Conservation (phyloP, 2,113 vertebrate species). For the Manacus vitellinus region DNA sequence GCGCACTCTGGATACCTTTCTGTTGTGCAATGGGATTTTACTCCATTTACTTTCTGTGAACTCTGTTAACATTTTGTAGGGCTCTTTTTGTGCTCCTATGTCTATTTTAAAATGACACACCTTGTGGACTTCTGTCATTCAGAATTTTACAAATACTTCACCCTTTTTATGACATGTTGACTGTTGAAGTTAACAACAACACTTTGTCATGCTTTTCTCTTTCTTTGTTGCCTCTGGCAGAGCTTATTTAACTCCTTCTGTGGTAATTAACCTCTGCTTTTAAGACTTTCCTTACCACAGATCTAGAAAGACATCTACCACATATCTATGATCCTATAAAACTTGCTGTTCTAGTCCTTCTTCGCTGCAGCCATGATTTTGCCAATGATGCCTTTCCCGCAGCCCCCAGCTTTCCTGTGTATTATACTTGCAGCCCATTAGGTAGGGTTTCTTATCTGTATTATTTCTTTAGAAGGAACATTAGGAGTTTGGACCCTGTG, state of each 20-base stretch:
- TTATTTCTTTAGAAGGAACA: neutral
- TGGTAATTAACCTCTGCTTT: neutral
- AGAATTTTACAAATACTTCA: constrained; percentile 64
- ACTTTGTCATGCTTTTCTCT: neutral
- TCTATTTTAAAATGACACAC: constrained; percentile 65
- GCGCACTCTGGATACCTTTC: neutral
- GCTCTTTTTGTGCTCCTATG: constrained; percentile 12
- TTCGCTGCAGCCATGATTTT: neutral
- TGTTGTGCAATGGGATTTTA: constrained; percentile 52
- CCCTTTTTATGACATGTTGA: constrained; percentile 23
- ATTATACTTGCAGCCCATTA: neutral
- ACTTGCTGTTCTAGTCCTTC: neutral
- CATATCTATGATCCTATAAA: neutral
- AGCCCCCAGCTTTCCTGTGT: neutral
- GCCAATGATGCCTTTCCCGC: neutral
- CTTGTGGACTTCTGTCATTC: constrained; percentile 43
- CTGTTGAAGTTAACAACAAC: neutral
- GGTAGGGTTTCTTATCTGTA: neutral
- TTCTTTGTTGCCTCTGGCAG: neutral
- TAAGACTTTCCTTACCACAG: neutral
- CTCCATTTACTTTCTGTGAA: constrained; percentile 52
- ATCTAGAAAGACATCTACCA: neutral
- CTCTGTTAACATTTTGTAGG: constrained; percentile 24
- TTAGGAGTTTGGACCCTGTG: neutral
- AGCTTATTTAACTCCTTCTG: neutral